Conservation (phyloP, 2,888 invertebrate genomes). For the Subacronicta megacephala region DNA sequence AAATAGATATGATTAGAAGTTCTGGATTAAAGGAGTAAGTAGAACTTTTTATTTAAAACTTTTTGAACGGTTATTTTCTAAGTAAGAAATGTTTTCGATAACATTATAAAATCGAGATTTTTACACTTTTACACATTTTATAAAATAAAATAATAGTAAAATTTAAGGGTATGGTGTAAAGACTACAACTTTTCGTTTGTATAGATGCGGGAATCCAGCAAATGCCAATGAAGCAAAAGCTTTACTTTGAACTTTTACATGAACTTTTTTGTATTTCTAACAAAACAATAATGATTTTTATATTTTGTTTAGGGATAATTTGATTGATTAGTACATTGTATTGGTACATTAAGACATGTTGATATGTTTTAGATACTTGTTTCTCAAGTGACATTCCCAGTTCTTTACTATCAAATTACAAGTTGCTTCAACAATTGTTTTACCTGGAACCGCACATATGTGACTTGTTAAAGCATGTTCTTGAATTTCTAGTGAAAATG, state of each 20-base stretch:
- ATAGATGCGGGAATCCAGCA: too few species aligned
- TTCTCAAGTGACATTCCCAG: background rate
- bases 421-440: slow-evolving; percentile 21
- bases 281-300: background rate
- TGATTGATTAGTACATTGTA: too few species aligned
- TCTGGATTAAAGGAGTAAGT: slow-evolving; percentile 48
- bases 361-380: too few species aligned
- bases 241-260: background rate
- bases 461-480: slow-evolving; percentile 8
- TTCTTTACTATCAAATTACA: slow-evolving; percentile 20
- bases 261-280: background rate
- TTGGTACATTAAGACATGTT: background rate
- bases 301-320: background rate
- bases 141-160: background rate
- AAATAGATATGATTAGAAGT: slow-evolving; percentile 37
- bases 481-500: too few species aligned
- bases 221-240: slow-evolving; percentile 5
- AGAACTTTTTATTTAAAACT: slow-evolving; percentile 38
- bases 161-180: too few species aligned
- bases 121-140: background rate
- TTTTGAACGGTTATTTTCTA: slow-evolving; percentile 30
- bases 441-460: slow-evolving; percentile 19
- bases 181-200: too few species aligned
- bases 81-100: too few species aligned
- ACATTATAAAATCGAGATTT: too few species aligned